Base-by-base conservation (phyloP, 2,888 invertebrate genomes). In the Tipula helvola region DNA sequence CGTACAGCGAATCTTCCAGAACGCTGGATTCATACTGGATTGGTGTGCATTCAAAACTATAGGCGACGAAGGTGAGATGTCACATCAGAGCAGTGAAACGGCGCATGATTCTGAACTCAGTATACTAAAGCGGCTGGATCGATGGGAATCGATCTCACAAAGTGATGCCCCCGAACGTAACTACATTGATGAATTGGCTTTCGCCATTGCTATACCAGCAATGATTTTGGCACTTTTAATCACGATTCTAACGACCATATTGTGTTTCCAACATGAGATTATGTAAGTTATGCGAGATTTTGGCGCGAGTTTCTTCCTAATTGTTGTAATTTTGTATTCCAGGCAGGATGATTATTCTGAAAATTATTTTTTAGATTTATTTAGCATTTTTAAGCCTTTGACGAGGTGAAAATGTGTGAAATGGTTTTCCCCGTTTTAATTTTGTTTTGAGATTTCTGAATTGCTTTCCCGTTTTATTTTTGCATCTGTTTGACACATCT, bases 41-140 rank as follows among this genome's bases (percentile, higher is more conserved):
- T 98, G 97, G 97, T 98, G 97, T 89, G 95, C 95, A 86, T 97
- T 97, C 90, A 94, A 95, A 91, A 92, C 97, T 93, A 96, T 97
- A 90, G 84, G 84, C 13, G 84, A 84, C n/a, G 84, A 84, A 44
- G 85, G 85, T 85, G 39, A 41, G 16, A 36, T 86, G 28, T 18
- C 86, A 36, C 86, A 86, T 87, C 90, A 91, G 52, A 90, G 89
- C n/a, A 86, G 87, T 7, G 88, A 87, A 84, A 87, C 86, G 16
- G 36, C 87, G 0, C 89, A 89, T 86, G 88, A 90, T 28, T 90
- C 90, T 3, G 91, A 91, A 87, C 89, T 90, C 71, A 90, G 90
- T 1, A 91, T 91, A 52, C 39, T 89, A 7, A 91, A 88, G 89
- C 91, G 89, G 88, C 91, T 87, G 86, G 92, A 93, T 89, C 90